Evolutionary conservation across 2,797 vertebrate species (phyloP).

Genomic region (Acipenser ruthenus): DNA sequence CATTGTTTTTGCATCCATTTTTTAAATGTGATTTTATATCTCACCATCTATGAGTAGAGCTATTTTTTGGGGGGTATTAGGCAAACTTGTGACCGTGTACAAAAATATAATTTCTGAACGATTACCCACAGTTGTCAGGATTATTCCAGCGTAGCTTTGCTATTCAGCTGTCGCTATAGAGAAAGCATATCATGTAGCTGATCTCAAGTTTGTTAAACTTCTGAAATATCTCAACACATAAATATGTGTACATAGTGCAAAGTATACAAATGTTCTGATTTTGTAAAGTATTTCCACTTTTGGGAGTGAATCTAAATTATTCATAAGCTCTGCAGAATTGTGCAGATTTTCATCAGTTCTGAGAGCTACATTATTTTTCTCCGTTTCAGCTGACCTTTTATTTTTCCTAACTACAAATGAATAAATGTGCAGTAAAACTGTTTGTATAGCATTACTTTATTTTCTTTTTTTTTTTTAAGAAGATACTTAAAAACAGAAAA

Average conservation of each 20-base stretch:
- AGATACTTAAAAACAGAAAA: slow-evolving; percentile 22
- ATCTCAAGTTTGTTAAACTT: slow-evolving; percentile 19
- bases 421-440: slow-evolving; percentile 24
- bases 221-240: slow-evolving; percentile 22
- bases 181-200: slow-evolving; percentile 25
- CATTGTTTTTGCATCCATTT: slow-evolving; percentile 12
- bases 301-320: too few species aligned
- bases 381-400: neutral
- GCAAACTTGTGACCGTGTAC: slow-evolving; percentile 1
- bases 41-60: neutral
- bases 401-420: too few species aligned
- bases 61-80: slow-evolving; percentile 5
- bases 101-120: neutral
- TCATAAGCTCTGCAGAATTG: too few species aligned
- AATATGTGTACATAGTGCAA: slow-evolving; percentile 24
- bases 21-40: slow-evolving; percentile 11
- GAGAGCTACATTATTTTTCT: neutral
- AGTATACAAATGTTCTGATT: slow-evolving; percentile 28
- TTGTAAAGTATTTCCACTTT: slow-evolving; percentile 23
- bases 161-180: slow-evolving; percentile 23
- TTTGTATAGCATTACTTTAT: slow-evolving; percentile 26
- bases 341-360: neutral
- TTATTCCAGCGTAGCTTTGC: slow-evolving; percentile 10
- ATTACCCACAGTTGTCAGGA: slow-evolving; percentile 1
- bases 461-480: slow-evolving; percentile 21